A percentile compares a stretch with the other conserved stretches of the same genome.
Evolutionary conservation across 2,888 invertebrate genomes (phyloP).

Genomic region (Platycnemis pennipes): DNA sequence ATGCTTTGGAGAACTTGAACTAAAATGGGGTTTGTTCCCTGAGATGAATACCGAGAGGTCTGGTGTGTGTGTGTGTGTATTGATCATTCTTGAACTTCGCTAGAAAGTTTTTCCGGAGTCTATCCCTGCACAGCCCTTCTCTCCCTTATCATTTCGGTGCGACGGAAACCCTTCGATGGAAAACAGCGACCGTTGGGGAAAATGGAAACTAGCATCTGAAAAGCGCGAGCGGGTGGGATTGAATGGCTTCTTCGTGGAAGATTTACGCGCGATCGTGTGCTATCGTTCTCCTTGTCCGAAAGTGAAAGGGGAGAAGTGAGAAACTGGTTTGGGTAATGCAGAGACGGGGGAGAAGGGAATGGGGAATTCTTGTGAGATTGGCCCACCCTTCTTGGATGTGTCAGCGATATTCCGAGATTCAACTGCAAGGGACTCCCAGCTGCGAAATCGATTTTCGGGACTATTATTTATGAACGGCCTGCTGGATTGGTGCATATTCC

Average conservation of each 20-base stretch:
- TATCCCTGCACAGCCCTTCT: background rate
- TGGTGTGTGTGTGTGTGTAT: too few relatives aligned
- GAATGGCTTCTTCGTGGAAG: constrained; percentile 16
- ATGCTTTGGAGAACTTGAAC: too few relatives aligned
- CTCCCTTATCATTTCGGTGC: background rate
- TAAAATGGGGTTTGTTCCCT: too few relatives aligned
- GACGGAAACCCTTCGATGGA: background rate
- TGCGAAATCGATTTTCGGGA: background rate
- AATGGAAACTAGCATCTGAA: background rate
- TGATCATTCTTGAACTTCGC: too few relatives aligned
- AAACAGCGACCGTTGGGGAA: background rate
- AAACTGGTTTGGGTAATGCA: constrained; percentile 79
- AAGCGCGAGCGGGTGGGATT: background rate
- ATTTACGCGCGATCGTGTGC: constrained; percentile 70
- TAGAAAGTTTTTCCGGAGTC: background rate
- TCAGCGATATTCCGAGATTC: background rate
- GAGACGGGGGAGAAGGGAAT: constrained; percentile 59
- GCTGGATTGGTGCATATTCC: too few relatives aligned
- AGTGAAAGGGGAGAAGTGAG: constrained; percentile 77
- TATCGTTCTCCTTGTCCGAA: constrained; percentile 74
- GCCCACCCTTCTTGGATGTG: background rate
- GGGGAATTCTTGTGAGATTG: background rate
- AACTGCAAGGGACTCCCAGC: background rate
- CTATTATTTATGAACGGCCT: too few relatives aligned
- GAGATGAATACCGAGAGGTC: too few relatives aligned